Base-by-base conservation (phyloP, 2,797 vertebrate genomes). In the Pitangus sulphuratus region DNA sequence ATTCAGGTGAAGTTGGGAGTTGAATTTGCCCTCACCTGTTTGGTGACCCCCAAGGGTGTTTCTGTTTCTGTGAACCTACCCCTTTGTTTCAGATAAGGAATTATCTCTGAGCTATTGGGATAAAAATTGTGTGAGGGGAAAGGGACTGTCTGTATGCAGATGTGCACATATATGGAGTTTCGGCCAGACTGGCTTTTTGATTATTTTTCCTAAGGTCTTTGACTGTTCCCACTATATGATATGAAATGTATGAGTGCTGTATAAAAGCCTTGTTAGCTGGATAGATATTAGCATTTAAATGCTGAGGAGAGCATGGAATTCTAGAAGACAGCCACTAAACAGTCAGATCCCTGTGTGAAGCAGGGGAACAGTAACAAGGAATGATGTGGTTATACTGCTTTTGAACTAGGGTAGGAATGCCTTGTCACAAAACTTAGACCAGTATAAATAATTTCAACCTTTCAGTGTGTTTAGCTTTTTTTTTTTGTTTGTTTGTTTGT, bases 131-230 rank as follows among this genome's bases (percentile, higher is more conserved):
- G 8, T 61, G 54, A 70, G 37, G 7, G 21, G 15, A 33, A 53
- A 20, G 8, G 19, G 14, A 5, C 28, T 76, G 30, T 31, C 26
- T 84, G 1, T 40, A 20, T 66, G 30, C 12, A 26, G 54, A 33
- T 1, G 1, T 54, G 35, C 1, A 3, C 1, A 0, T 33, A 13
- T 33, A 22, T 71, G 25, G 15, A 47, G 26, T 58, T 65, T 77
- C 35, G 47, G 21, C 24, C 5, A 9, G 17, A 57, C 17, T 50
- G 31, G 11, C 2, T 20, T 80, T 69, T 40, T 42, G 2, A 13
- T 45, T 45, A 4, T 68, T 89, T 56, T 94, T 40, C 40, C 19
- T 19, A 6, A 25, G 12, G 26, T 35, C 42, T 90, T 75, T 54
- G 26, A 26, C 15, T 19, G 24, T 61, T 87, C 66, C 15, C 20